Evolutionary conservation across 2,113 vertebrate genomes (phyloP).

Genomic region (Struthidea cinerea): DNA sequence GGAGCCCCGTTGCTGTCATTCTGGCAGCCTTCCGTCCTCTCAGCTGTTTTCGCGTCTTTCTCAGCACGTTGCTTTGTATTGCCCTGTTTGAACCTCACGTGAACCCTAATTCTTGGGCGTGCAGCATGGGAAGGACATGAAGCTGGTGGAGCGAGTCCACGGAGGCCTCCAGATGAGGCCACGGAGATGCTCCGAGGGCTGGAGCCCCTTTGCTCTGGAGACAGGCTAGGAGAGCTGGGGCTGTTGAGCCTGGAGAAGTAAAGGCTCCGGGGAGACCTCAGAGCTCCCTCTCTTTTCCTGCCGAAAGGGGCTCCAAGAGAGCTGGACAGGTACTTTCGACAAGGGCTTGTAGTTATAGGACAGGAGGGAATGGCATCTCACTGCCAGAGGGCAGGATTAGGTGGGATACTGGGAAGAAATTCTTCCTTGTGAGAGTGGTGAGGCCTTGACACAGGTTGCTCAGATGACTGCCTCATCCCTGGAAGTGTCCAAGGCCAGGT

Average conservation of each 20-base stretch:
- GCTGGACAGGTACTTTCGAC: no score
- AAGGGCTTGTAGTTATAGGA: no score
- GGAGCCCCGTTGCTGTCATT: accelerated
- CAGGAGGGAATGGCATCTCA: neutral
- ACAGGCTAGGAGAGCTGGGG: neutral
- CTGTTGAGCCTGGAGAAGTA: neutral
- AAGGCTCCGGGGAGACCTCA: neutral
- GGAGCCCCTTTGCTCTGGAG: neutral
- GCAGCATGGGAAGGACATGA: no score
- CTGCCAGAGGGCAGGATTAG: neutral
- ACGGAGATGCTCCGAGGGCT: neutral
- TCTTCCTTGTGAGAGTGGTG: neutral
- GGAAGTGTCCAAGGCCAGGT: neutral
- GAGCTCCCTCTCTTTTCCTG: neutral
- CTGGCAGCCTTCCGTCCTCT: neutral
- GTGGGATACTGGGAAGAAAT: neutral
- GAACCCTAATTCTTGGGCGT: neutral
- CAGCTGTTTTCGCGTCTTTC: accelerated
- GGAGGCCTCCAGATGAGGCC: no score
- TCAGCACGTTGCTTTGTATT: neutral
- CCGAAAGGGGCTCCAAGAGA: no score
- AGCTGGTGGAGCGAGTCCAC: neutral
- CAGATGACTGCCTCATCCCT: neutral
- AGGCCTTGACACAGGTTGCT: neutral
- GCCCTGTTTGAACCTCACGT: accelerated